Evolutionary conservation across 2,113 vertebrate species (phyloP), one percentile per base, ranked within the genome.

Genomic region (Nerophis lumbriciformis): DNA sequence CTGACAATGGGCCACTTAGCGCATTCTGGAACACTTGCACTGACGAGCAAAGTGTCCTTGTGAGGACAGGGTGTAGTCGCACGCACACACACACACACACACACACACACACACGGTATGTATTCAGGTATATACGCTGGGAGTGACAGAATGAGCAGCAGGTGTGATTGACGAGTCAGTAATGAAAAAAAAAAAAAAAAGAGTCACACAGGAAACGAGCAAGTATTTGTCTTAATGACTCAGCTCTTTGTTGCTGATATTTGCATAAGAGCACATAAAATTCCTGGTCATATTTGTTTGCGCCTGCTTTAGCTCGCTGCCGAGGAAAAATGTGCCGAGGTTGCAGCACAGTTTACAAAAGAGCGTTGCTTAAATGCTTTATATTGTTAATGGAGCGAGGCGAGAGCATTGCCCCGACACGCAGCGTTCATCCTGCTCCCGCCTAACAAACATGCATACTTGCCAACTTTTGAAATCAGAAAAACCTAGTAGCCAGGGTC

Each of bases 321-420:
- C 67, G 38, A 39, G 10, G 5, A 5, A 28, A n/a, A 54, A 11
- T 6, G 38, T 45, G 42, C 3, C 10, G 10, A 45, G 42, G 42
- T 11, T 11, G 12, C 12, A 3, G n/a, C 1, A 44, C 36, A 52
- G 37, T 59, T 65, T 39, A 63, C 35, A 52, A 64, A 55, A 55
- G 35, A 56, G 39, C 4, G n/a, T 13, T 57, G 42, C 42, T 53
- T 55, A 37, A 50, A 55, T 47, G 10, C 50, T 64, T 71, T 66
- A 61, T 8, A 8, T 16, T 70, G 48, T 21, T 11, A 4, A 8
- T 48, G 37, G 68, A 72, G 44, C 12, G 2, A 60, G 53, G 56
- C 10, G 8, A 68, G 65, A 68, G 73, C 73, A 61, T 65, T 80
- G 67, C 59, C 9, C 0, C 53, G 39, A 38, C 63, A 69, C 3